Evolutionary conservation across 1,140 invertebrate genomes (phyloP), one percentile per base, ranked within the genome.

Genomic region (Caenorhabditis inopinata): DNA sequence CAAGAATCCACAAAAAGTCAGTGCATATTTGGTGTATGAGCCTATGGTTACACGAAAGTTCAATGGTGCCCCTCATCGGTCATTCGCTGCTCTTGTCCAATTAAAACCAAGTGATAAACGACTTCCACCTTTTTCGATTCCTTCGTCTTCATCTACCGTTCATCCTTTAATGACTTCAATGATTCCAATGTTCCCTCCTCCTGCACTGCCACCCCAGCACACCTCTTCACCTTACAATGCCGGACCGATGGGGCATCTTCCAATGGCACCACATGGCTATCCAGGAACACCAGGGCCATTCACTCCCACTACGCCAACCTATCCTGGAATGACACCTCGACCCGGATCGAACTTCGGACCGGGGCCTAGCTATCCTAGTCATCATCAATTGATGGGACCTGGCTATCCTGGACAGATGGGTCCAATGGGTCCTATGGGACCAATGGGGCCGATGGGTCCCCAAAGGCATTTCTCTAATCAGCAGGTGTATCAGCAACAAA

Each of bases 321-420:
- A 68, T 68, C 25, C 58, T n/a, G 32, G 32, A 7, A 68, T 68
- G 58, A 68, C 58, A 11, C 58, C 58, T 21, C 11, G 58, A 42
- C 58, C 58, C 11, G 58, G 58, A 9, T 38, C 58, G 3, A 68
- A 18, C 25, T 68, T 38, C 23, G 58, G 58, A 38, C 58, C 58
- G 3, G 58, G 51, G 12, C 27, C 11, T 29, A 29, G 14, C 2
- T 68, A 68, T 38, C 32, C 58, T 4, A 21, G 38, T 21, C 32
- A 12, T 12, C 51, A 58, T 16, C 58, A 68, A 18, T 38, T 68
- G 58, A 29, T 29, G 25, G 25, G 23, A 18, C 58, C 58, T 42
- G 58, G 32, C n/a, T 68, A 68, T 68, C 32, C 58, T 7, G 47
- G 47, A 25, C 46, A 76, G 11, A 76, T 76, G 75, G 75, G 75